phyloP scores from a whole-genome alignment of 2,888 invertebrate genomes.

The Leuctra nigra region DNA sequence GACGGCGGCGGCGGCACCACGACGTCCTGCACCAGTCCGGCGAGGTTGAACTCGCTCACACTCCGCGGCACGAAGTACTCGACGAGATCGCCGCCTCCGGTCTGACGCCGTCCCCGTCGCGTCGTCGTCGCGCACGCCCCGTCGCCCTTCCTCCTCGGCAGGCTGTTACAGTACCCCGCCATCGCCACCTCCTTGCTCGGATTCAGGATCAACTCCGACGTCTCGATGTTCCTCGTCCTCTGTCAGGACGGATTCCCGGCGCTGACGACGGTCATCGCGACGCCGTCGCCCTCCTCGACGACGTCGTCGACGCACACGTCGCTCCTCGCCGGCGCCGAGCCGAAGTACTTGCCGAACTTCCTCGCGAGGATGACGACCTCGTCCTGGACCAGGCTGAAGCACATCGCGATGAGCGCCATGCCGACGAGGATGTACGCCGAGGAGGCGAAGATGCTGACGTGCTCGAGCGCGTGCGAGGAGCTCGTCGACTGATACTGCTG shows the following conservation, averaged over 20 bases:
- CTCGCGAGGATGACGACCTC: constrained; percentile 17
- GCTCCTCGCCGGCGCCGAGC: constrained; percentile 24
- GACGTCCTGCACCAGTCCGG: constrained; percentile 53
- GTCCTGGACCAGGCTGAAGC: constrained; percentile 71
- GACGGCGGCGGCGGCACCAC: constrained; percentile 41
- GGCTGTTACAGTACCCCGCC: constrained; percentile 40
- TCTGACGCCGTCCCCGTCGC: neutral
- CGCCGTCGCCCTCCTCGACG: constrained; percentile 41
- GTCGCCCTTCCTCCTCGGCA: constrained; percentile 43
- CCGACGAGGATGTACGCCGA: constrained; percentile 77
- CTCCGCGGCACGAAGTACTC: constrained; percentile 82
- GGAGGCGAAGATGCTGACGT: constrained; percentile 67
- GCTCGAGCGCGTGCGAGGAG: constrained; percentile 36
- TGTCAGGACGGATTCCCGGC: constrained; percentile 32
- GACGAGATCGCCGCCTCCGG: constrained; percentile 35
- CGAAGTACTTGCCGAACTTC: constrained; percentile 22
- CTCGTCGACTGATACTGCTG: constrained; percentile 33
- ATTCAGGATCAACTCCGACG: constrained; percentile 9
- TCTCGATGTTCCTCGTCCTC: constrained; percentile 16
- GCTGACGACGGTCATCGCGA: constrained; percentile 43
- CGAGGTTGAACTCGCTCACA: constrained; percentile 74
- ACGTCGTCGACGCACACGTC: constrained; percentile 20
- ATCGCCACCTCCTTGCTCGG: neutral
- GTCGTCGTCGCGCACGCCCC: constrained; percentile 30
- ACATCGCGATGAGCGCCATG: constrained; percentile 81